A percentile compares a stretch with the other conserved stretches of the same genome.
Conservation (phyloP, 2,797 vertebrate species). For the Gorsachius magnificus region DNA sequence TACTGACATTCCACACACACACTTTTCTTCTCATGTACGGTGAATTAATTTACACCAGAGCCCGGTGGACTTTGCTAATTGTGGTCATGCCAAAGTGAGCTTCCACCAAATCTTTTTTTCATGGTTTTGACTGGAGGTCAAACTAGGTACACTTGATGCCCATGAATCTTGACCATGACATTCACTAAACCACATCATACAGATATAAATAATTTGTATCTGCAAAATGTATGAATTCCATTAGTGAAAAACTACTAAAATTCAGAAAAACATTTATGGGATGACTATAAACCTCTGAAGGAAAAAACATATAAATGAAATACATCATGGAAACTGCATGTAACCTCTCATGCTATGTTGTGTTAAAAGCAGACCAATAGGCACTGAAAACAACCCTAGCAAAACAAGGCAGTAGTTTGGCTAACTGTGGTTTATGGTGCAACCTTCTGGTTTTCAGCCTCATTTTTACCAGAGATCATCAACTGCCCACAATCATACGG, state of each 20-base stretch:
- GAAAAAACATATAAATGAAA: neutral
- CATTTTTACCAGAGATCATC: neutral
- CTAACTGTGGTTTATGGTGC: neutral
- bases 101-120: neutral
- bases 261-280: neutral
- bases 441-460: neutral
- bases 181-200: neutral
- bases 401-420: neutral
- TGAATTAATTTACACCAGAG: neutral
- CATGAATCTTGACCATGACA: neutral
- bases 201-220: accelerated
- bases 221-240: neutral
- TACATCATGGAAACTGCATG: neutral
- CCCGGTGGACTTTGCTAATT: neutral
- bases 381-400: neutral
- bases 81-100: neutral
- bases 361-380: neutral
- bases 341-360: neutral
- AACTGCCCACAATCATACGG: neutral
- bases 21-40: accelerated
- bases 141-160: neutral
- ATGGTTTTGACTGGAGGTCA: neutral
- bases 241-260: neutral
- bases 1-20: no score
- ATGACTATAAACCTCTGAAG: neutral